phyloP scores from a whole-genome alignment of 2,888 invertebrate species.

The Amphimallon solstitiale region DNA sequence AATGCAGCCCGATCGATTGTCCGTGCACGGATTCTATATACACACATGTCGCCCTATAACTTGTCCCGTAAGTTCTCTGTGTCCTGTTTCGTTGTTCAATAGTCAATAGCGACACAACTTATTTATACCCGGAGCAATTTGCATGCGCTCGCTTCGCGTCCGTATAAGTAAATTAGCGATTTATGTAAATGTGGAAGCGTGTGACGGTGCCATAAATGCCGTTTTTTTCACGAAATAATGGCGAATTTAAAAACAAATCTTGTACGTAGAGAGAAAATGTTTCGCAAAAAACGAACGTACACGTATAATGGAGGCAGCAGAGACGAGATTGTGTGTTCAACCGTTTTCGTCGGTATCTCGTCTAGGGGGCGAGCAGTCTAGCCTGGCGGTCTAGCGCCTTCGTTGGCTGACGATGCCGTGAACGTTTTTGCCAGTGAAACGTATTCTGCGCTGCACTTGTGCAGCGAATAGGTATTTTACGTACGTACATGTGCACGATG shows the following conservation, averaged over 20 bases:
- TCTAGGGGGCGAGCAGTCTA: background rate
- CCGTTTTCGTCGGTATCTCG: background rate
- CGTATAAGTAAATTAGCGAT: slow-evolving; percentile 11
- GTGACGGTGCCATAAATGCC: background rate
- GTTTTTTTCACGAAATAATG: background rate
- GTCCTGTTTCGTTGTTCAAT: background rate
- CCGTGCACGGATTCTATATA: no score
- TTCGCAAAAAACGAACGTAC: no score
- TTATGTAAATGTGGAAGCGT: background rate
- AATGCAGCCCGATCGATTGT: no score
- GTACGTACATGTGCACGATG: no score
- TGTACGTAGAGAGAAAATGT: background rate
- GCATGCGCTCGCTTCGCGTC: background rate
- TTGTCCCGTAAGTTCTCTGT: background rate
- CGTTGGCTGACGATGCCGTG: no score
- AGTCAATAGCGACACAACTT: background rate
- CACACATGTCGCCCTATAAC: background rate
- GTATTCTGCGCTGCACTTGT: no score
- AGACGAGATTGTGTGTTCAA: background rate
- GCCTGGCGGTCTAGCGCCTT: no score
- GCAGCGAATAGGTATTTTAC: no score
- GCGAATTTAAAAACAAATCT: slow-evolving; percentile 3
- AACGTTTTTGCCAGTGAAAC: no score
- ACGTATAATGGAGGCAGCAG: background rate
- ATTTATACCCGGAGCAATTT: background rate